Evolutionary conservation across 2,797 vertebrate species (phyloP).

Genomic region (Cossypha polioptera): DNA sequence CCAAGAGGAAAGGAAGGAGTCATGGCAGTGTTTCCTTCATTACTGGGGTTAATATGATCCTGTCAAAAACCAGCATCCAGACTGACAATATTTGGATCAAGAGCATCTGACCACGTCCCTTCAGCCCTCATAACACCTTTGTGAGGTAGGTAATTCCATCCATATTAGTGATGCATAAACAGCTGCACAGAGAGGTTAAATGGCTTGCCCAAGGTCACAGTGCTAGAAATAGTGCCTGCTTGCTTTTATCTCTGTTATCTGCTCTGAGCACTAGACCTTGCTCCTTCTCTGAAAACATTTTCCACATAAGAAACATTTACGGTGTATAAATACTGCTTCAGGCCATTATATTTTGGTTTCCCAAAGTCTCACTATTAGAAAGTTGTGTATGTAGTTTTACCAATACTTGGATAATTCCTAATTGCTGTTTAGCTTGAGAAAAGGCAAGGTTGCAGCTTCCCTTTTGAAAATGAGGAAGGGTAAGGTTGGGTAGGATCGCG

Average conservation of each 20-base stretch:
- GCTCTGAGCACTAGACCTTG: background rate
- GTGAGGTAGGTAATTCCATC: background rate
- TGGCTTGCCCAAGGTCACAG: background rate
- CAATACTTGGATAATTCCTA: background rate
- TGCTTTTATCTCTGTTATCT: background rate
- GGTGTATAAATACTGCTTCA: background rate
- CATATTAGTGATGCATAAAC: background rate
- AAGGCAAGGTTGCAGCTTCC: background rate
- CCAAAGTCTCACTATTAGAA: background rate
- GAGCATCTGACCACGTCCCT: background rate
- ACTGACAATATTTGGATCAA: background rate
- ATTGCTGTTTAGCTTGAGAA: background rate
- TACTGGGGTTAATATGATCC: background rate
- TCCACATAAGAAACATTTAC: background rate
- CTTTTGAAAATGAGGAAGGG: background rate
- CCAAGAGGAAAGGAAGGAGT: background rate
- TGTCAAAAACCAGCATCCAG: background rate
- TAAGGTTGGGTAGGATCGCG: background rate
- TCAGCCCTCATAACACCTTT: constrained; percentile 29
- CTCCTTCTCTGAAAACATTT: background rate
- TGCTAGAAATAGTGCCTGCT: background rate
- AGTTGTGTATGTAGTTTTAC: background rate
- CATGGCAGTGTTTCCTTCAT: background rate
- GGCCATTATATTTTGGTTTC: background rate
- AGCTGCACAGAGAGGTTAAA: constrained; percentile 11